Conservation (phyloP, 2,888 invertebrate genomes). For the Ypsolopha sequella region DNA sequence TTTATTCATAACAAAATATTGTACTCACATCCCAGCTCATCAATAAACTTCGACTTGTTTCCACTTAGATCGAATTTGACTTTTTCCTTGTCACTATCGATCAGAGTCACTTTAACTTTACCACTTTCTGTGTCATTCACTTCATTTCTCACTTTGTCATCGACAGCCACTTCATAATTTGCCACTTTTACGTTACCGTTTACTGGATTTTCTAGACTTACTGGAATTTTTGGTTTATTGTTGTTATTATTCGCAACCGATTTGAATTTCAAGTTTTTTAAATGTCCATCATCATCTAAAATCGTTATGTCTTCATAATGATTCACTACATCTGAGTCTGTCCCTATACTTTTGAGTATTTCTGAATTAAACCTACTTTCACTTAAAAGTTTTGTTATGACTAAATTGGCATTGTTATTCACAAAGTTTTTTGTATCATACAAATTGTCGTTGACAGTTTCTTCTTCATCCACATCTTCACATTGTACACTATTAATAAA, state of each 20-base stretch:
- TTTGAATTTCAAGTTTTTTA: constrained; percentile 49
- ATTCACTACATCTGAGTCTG: constrained; percentile 30
- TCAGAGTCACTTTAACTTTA: constrained; percentile 1
- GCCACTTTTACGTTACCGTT: constrained; percentile 19
- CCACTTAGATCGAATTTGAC: constrained; percentile 15
- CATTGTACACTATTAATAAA: too few relatives aligned
- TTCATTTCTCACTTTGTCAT: neutral
- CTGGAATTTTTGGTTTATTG: constrained; percentile 2
- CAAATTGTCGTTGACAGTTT: constrained; percentile 26
- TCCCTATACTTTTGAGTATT: constrained; percentile 28
- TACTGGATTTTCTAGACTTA: neutral
- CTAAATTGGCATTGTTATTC: constrained; percentile 19
- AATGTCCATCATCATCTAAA: constrained; percentile 38
- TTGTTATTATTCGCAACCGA: constrained; percentile 17
- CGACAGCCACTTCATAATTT: constrained; percentile 13
- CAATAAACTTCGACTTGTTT: constrained; percentile 74
- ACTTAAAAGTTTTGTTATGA: constrained; percentile 25
- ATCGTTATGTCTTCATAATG: constrained; percentile 52
- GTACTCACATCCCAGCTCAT: constrained; percentile 78
- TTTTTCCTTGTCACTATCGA: constrained; percentile 9
- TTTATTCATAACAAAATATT: neutral
- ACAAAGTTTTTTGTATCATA: constrained; percentile 32
- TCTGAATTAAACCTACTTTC: constrained; percentile 33
- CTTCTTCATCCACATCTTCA: neutral
- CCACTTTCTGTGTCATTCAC: neutral